Evolutionary conservation across 2,888 invertebrate species (phyloP).

Genomic region (Phasia obesa): DNA sequence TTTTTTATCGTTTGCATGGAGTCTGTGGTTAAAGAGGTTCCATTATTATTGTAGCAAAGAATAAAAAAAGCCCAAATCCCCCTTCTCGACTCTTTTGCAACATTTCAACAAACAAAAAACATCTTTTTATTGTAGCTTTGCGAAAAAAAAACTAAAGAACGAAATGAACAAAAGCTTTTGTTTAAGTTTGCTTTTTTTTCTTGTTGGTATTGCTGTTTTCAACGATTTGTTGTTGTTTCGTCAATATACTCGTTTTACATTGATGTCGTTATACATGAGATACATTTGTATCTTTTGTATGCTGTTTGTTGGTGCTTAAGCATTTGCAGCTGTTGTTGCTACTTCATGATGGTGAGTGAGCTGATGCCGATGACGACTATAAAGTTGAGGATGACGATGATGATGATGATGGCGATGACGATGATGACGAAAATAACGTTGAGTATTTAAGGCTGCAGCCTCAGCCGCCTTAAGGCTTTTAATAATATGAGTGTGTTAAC

Average conservation of each 20-base stretch:
- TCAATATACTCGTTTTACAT: slow-evolving; percentile 68
- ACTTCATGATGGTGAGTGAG: slow-evolving; percentile 57
- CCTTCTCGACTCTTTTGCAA: neutral
- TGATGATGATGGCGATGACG: slow-evolving; percentile 8
- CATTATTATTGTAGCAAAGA: slow-evolving; percentile 61
- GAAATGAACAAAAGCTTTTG: slow-evolving; percentile 63
- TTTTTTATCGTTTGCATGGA: slow-evolving; percentile 37
- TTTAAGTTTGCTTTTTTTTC: slow-evolving; percentile 50
- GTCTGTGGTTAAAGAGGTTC: slow-evolving; percentile 69
- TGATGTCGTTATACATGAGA: slow-evolving; percentile 70
- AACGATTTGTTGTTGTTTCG: slow-evolving; percentile 48
- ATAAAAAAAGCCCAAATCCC: slow-evolving; percentile 23
- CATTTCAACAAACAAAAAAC: slow-evolving; percentile 16
- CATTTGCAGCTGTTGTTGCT: slow-evolving; percentile 73
- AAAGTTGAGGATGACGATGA: slow-evolving; percentile 9
- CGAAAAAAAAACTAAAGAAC: slow-evolving; percentile 21
- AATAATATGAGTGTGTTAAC: slow-evolving; percentile 67
- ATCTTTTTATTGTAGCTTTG: slow-evolving; percentile 51
- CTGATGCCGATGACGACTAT: slow-evolving; percentile 48
- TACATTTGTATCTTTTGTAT: slow-evolving; percentile 81
- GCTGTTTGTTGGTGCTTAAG: slow-evolving; percentile 77
- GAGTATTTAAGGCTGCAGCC: slow-evolving; percentile 36
- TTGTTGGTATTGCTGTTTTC: slow-evolving; percentile 29
- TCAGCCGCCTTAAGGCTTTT: slow-evolving; percentile 43
- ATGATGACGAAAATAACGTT: slow-evolving; percentile 32